phyloP scores from a whole-genome alignment of 92 coral and sea anemone genomes.

The Actinernus sp. region DNA sequence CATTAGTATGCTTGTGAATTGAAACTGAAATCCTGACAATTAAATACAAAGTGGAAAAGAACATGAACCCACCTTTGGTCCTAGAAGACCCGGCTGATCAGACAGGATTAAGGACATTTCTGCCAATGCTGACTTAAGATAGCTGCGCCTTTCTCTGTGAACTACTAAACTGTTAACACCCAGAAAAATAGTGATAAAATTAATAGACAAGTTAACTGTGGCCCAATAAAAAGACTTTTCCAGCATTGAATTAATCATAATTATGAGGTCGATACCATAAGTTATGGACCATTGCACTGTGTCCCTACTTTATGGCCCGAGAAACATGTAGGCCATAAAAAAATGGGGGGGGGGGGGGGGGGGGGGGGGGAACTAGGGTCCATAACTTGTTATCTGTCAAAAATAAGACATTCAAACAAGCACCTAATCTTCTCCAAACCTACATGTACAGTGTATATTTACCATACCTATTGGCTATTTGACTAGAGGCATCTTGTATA shows the following conservation, averaged over 20 bases:
- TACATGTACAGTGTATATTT: no score
- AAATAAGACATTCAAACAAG: no score
- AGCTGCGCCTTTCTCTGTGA: conserved; percentile 93
- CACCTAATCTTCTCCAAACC: no score
- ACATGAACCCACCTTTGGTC: conserved; percentile 86
- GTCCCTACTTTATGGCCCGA: neutral
- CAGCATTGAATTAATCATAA: neutral
- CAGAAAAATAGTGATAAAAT: neutral
- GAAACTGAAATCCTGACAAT: no score
- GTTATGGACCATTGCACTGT: neutral
- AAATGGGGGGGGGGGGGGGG: no score
- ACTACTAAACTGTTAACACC: conserved; percentile 64
- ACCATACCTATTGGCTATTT: conserved; percentile 52
- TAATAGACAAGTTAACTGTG: neutral
- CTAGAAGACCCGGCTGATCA: conserved; percentile 98
- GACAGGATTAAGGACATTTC: conserved; percentile 89
- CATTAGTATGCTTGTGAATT: no score
- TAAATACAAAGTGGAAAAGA: no score
- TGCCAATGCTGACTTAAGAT: conserved; percentile 79
- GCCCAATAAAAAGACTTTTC: neutral
- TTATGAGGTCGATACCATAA: neutral
- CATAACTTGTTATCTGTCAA: no score
- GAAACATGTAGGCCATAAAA: no score
- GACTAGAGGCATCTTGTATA: conserved; percentile 81
- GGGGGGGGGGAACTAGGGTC: no score